These are phyloP conservation scores for Lasioglossum pauxillum DNA, from an alignment of 2,888 invertebrate genomes.

Conservation along the genomic window DNA sequence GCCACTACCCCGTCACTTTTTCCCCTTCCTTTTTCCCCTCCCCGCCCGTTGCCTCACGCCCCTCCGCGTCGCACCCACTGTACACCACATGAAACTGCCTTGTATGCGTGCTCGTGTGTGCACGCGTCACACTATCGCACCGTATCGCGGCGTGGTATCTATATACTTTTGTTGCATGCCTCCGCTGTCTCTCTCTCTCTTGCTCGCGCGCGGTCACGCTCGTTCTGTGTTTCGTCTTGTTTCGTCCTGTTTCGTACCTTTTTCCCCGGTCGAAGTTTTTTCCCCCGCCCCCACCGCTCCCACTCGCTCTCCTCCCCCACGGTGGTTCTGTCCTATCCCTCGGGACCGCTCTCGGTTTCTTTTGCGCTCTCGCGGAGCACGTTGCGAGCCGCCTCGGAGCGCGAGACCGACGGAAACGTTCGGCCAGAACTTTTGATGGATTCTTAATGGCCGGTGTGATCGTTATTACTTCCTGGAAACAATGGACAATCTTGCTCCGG, in stretches of 20 bases:
- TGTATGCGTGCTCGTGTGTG: slow-evolving; percentile 27
- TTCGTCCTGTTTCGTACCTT: slow-evolving; percentile 27
- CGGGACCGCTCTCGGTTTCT: neutral
- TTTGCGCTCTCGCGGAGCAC: neutral
- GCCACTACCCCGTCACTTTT: slow-evolving; percentile 15
- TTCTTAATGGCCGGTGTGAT: slow-evolving; percentile 10
- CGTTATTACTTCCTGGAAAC: slow-evolving; percentile 11
- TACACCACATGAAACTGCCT: neutral
- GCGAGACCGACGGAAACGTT: slow-evolving; percentile 40
- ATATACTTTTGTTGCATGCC: slow-evolving; percentile 71
- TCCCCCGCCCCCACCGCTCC: neutral
- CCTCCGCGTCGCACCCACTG: slow-evolving; percentile 14
- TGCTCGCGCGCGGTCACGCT: neutral
- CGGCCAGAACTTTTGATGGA: slow-evolving; percentile 23
- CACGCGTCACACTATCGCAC: slow-evolving; percentile 39
- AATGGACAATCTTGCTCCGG: slow-evolving; percentile 9
- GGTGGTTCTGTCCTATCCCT: slow-evolving; percentile 2
- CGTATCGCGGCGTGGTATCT: slow-evolving; percentile 72
- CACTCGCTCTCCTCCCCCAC: neutral
- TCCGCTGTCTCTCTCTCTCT: slow-evolving; percentile 56
- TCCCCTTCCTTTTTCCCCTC: slow-evolving; percentile 46
- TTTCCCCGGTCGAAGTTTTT: neutral
- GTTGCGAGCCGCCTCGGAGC: slow-evolving; percentile 20
- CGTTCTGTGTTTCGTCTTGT: slow-evolving; percentile 22
- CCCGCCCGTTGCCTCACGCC: slow-evolving; percentile 5